Evolutionary conservation across 2,797 vertebrate species (phyloP).

Genomic region (Pelodytes ibericus): DNA sequence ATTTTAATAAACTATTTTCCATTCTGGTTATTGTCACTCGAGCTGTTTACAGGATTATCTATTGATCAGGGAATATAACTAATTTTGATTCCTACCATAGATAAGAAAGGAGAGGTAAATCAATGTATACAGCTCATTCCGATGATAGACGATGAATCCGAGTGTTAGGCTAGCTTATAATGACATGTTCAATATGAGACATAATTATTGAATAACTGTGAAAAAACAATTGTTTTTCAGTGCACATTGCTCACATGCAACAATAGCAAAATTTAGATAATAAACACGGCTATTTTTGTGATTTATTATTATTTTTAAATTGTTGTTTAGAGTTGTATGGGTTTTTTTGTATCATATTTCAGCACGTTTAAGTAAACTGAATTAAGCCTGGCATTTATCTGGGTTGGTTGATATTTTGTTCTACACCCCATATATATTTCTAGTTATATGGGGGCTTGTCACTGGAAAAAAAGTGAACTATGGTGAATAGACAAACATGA

Average conservation of each 20-base stretch:
- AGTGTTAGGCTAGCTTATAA: conserved; percentile 16
- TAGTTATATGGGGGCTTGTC: no score
- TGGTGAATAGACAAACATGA: no score
- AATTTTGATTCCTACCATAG: conserved; percentile 3
- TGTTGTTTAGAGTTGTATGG: no score
- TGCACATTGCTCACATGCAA: neutral
- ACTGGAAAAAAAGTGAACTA: no score
- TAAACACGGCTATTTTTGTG: neutral
- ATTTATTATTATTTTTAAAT: no score
- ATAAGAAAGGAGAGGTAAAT: neutral
- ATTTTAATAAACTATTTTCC: conserved; percentile 13
- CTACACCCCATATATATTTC: no score
- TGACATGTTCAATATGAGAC: conserved; percentile 31
- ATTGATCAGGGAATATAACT: conserved; percentile 30
- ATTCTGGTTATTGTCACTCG: neutral
- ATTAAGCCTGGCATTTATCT: no score
- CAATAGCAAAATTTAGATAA: neutral
- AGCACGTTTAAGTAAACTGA: no score
- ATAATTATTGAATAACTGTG: conserved; percentile 5
- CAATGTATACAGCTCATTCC: conserved; percentile 6
- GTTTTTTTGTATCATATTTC: no score
- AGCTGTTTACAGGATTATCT: conserved; percentile 12
- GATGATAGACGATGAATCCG: conserved; percentile 5
- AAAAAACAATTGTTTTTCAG: neutral
- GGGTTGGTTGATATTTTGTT: no score